phyloP scores from a whole-genome alignment of 2,113 vertebrate genomes.

The Eclectus roratus region DNA sequence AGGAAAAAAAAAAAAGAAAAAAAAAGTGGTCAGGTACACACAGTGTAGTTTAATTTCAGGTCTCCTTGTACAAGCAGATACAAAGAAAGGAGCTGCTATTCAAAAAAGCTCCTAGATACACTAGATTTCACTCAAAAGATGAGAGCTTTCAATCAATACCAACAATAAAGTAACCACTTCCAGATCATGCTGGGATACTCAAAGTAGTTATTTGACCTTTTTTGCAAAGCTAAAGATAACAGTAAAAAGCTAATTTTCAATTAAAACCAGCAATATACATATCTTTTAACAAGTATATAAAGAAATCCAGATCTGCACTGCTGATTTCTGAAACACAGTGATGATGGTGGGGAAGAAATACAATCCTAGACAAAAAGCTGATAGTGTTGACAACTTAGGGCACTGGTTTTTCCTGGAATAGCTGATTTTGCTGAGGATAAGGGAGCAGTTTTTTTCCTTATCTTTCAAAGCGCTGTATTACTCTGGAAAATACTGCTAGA shows the following conservation, averaged over 20 bases:
- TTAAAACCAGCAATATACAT: background rate
- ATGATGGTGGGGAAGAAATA: background rate
- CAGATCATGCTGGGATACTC: background rate
- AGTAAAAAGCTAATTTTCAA: background rate
- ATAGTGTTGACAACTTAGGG: background rate
- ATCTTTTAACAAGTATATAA: background rate
- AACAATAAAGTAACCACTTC: background rate
- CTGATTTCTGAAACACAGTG: background rate
- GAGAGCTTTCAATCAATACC: background rate
- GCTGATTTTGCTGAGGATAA: background rate
- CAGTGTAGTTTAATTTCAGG: background rate
- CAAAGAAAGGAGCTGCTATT: background rate
- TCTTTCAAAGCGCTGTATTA: background rate
- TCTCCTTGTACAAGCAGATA: background rate
- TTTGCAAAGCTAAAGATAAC: background rate
- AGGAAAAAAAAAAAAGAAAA: background rate
- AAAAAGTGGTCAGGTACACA: background rate
- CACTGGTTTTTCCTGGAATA: background rate
- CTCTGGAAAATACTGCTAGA: background rate
- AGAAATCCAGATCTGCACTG: background rate
- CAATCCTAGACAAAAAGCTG: background rate
- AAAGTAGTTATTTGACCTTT: background rate
- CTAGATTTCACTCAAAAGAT: background rate
- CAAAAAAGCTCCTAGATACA: background rate
- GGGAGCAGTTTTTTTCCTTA: background rate